Base-by-base conservation (phyloP, 1,140 invertebrate species). In the Cyphomyrmex costatus region DNA sequence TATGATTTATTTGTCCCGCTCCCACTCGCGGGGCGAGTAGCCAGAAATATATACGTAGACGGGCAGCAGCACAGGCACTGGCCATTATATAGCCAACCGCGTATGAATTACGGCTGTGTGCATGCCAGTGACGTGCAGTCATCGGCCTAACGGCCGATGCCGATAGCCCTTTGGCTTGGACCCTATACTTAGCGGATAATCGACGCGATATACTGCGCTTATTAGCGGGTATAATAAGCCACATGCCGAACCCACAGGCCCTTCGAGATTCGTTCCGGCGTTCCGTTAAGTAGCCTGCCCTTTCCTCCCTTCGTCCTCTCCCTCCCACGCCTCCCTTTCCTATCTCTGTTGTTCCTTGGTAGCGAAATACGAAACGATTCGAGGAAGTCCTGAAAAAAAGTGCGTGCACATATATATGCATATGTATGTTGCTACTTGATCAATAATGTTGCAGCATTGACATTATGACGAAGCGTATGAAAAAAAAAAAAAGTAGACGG, bases 181-280 rank as follows among this genome's bases (percentile, higher is more conserved):
- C 92, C 93, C 94, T 94, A 94, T 94, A 94, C 92, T 94, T 94
- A 94, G 90, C 88, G 92, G 92, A 94, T 94, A 94, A 94, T 94
- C 92, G 93, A 93, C 92, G 93, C 93, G 93, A 94, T 94, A 94
- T 94, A 94, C 93, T 88, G 92, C 93, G 92, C 93, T 94, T 94
- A 94, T 94, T 94, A 94, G 92, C 92, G 91, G 89, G 89, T 92
- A 93, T 93, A 93, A 94, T 93, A 92, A 93, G 91, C 88, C 88
- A 76, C 87, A 83, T 87, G 91, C 88, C 68, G 70, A 77, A 68
- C 49, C 77, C 6, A 36, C 36, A 30, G 30, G 61, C 49, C 66
- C 76, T 86, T 71, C 53, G 53, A 74, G 27, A 71, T 85, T 84
- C 66, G 36, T 83, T 73, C 74, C 53, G n/a, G 10, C 16, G 58